Conservation (phyloP, 2,113 vertebrate genomes). For the Scalopus aquaticus region DNA sequence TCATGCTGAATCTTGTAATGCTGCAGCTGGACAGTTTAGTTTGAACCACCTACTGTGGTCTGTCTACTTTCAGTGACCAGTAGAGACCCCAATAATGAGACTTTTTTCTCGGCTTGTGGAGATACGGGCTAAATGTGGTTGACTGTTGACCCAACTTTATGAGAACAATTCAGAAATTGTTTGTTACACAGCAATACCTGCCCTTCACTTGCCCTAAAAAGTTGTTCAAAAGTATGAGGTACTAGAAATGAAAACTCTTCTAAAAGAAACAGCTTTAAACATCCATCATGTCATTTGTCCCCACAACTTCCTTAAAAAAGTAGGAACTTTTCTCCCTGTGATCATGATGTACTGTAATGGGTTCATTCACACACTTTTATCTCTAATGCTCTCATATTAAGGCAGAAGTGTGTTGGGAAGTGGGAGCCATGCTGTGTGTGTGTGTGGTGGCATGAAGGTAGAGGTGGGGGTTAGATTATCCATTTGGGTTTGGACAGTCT, state of each 20-base stretch:
- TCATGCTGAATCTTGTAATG: neutral
- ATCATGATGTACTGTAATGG: neutral
- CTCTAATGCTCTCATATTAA: neutral
- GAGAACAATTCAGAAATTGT: slow-evolving; percentile 55
- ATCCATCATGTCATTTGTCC: neutral
- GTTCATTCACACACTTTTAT: neutral
- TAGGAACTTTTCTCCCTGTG: neutral
- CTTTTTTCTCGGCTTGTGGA: slow-evolving; percentile 41
- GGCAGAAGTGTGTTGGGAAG: neutral
- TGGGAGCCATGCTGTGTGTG: neutral
- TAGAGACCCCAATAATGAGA: slow-evolving; percentile 36
- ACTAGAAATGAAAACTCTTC: slow-evolving; percentile 28
- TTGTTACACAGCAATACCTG: slow-evolving; percentile 39
- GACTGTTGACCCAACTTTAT: slow-evolving; percentile 61
- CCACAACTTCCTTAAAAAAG: neutral
- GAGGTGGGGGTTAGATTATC: neutral
- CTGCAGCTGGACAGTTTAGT: neutral
- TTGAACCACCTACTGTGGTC: neutral
- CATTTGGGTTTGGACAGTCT: neutral
- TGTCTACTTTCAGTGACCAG: slow-evolving; percentile 32
- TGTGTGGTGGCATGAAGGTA: neutral
- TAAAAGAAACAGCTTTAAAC: slow-evolving; percentile 2
- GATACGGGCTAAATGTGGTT: slow-evolving; percentile 31
- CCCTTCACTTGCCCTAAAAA: slow-evolving; percentile 49
- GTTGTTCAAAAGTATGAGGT: slow-evolving; percentile 45